phyloP scores from a whole-genome alignment of 2,113 vertebrate species.

The Eretmochelys imbricata region DNA sequence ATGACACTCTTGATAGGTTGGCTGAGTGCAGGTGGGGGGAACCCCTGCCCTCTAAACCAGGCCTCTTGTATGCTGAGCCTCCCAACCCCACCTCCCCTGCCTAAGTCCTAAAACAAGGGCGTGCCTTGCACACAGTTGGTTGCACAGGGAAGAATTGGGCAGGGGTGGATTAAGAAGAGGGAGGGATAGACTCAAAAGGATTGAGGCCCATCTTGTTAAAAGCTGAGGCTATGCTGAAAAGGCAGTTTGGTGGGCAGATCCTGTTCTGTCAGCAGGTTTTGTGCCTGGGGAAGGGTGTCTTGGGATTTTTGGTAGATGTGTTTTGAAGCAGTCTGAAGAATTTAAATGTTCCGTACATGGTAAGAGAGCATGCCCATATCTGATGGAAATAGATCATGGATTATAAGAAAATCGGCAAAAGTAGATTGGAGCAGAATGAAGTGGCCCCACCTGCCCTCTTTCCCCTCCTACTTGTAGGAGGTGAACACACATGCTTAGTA shows the following conservation, averaged over 20 bases:
- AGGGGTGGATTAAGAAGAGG: neutral
- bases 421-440: neutral
- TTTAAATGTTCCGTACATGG: neutral
- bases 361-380: neutral
- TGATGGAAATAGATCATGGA: no score
- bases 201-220: neutral
- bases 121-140: neutral
- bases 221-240: neutral
- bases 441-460: neutral
- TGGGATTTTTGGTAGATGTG: neutral
- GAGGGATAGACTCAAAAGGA: neutral
- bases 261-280: neutral
- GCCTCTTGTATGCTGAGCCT: neutral
- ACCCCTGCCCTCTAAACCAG: neutral
- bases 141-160: neutral
- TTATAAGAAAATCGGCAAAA: neutral
- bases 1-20: neutral
- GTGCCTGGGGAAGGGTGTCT: neutral
- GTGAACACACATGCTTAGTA: neutral
- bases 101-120: neutral
- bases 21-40: neutral
- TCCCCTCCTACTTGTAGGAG: no score
- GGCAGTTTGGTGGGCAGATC: no score
- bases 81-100: no score
- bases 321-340: neutral